phyloP scores from a whole-genome alignment of 2,888 invertebrate species.

The Invenusta paracnida region DNA sequence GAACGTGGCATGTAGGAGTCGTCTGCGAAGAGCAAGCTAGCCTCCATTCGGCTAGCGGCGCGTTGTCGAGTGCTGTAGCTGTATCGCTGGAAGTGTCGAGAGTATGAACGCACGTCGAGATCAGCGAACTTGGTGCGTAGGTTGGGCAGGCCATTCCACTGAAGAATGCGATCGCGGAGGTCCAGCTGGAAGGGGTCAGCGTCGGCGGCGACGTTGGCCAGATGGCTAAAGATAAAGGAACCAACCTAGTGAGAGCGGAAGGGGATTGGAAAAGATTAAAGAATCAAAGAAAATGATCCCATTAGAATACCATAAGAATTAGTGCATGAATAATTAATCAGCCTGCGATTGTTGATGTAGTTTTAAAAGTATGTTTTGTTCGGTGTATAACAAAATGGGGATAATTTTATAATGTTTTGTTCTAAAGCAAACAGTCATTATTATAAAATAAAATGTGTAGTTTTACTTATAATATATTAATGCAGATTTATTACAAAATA shows the following conservation, averaged over 20 bases:
- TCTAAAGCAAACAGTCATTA: not conserved
- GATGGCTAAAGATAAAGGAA: conserved; percentile 88
- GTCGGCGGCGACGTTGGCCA: conserved; percentile 78
- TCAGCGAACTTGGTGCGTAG: conserved; percentile 67
- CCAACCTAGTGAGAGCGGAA: conserved; percentile 71
- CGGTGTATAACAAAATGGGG: too few species aligned
- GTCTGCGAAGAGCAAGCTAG: conserved; percentile 57
- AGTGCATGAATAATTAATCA: too few species aligned
- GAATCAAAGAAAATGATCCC: too few species aligned
- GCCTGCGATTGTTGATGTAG: too few species aligned
- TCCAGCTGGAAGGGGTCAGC: conserved; percentile 69
- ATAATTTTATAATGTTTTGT: not conserved
- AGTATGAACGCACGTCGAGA: conserved; percentile 80
- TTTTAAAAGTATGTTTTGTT: too few species aligned
- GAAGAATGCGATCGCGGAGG: not conserved
- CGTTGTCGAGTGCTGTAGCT: not conserved
- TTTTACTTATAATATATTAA: too few species aligned
- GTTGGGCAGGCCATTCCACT: not conserved
- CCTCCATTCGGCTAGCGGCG: conserved; percentile 66
- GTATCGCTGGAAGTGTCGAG: conserved; percentile 66
- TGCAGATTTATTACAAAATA: too few species aligned
- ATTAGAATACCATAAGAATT: too few species aligned
- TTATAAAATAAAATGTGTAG: too few species aligned
- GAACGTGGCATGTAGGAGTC: conserved; percentile 59
- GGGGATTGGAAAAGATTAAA: too few species aligned